phyloP scores from a whole-genome alignment of 2,113 vertebrate species.

The Passer domesticus region DNA sequence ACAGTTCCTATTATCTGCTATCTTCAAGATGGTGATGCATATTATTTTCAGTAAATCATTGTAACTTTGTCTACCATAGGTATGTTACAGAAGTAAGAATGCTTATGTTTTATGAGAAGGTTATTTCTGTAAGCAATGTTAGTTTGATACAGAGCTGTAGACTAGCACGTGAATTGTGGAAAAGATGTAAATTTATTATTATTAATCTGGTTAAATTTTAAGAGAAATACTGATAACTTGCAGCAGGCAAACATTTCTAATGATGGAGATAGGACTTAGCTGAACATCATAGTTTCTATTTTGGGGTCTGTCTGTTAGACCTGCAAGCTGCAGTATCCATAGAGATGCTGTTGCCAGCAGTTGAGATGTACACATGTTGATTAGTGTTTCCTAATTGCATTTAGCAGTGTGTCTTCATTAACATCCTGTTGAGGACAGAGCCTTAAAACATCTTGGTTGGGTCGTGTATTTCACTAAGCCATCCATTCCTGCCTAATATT shows the following conservation, averaged over 20 bases:
- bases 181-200: not conserved
- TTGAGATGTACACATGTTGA: constrained; percentile 20
- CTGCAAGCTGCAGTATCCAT: constrained; percentile 35
- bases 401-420: constrained; percentile 28
- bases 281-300: constrained; percentile 13
- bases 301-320: not conserved
- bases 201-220: not conserved
- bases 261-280: not conserved
- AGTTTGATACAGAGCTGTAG: not conserved
- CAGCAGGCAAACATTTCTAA: not conserved
- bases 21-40: not conserved
- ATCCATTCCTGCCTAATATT: not conserved
- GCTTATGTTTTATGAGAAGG: not conserved
- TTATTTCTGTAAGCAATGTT: not conserved
- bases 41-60: not conserved
- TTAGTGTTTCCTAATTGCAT: constrained; percentile 38
- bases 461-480: not conserved
- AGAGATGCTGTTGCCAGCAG: constrained; percentile 23
- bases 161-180: not conserved
- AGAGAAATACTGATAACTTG: not conserved
- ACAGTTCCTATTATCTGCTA: rapidly evolving
- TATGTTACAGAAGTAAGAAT: not conserved
- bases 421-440: constrained; percentile 11
- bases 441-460: not conserved
- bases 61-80: not conserved